Conservation (phyloP, 1,140 invertebrate species). For the Coptotermes formosanus region DNA sequence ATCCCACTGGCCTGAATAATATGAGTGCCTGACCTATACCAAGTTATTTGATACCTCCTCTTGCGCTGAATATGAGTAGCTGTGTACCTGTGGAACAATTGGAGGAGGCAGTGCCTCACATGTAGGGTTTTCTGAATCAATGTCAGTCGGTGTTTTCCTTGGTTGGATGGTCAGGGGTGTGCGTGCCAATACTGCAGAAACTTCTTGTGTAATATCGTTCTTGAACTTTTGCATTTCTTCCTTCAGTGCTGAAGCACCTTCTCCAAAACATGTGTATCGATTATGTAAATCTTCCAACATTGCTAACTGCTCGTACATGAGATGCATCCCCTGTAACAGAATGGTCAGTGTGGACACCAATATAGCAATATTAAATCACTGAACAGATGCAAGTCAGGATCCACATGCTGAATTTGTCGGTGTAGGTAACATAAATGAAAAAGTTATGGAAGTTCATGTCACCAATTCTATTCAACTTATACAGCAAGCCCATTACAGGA, state of each 20-base stretch:
- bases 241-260: conserved; percentile 59
- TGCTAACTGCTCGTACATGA: conserved; percentile 68
- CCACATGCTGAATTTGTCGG: too few relatives aligned
- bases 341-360: too few relatives aligned
- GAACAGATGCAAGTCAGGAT: too few relatives aligned
- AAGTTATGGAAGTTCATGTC: too few relatives aligned
- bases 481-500: too few relatives aligned
- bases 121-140: conserved; percentile 54
- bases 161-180: conserved; percentile 71
- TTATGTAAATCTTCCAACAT: conserved; percentile 63
- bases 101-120: conserved; percentile 42
- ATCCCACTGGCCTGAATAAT: too few relatives aligned
- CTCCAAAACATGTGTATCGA: conserved; percentile 57
- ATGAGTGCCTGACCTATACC: not conserved
- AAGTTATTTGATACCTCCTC: not conserved
- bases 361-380: too few relatives aligned
- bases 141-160: conserved; percentile 61
- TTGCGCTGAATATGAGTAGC: not conserved
- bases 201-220: conserved; percentile 65
- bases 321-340: conserved; percentile 57
- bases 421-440: too few relatives aligned
- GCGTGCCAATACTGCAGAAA: conserved; percentile 61
- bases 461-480: too few relatives aligned
- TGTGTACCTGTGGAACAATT: conserved; percentile 44
- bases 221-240: conserved; percentile 66